Conservation (phyloP, 1,140 invertebrate genomes). For the Cardiocondyla obscurior region DNA sequence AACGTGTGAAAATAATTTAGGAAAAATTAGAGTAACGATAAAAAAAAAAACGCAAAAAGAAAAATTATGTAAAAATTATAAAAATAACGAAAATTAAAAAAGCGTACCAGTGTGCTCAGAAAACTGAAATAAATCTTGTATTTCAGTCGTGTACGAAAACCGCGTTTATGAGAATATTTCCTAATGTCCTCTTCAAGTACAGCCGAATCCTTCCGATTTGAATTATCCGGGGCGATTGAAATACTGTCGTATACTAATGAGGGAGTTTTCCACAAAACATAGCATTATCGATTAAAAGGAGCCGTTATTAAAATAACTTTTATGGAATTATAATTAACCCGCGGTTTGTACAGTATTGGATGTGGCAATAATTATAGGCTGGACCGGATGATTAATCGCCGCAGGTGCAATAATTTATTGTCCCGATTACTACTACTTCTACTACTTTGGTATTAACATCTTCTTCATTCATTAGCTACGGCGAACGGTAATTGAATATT, state of each 20-base stretch:
- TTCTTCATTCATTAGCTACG: constrained; percentile 55
- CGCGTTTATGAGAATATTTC: background rate
- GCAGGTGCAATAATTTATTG: constrained; percentile 68
- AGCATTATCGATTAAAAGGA: constrained; percentile 15
- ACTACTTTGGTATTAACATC: constrained; percentile 58
- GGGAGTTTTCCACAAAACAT: constrained; percentile 32
- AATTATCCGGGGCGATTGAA: constrained; percentile 9
- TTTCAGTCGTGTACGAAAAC: background rate
- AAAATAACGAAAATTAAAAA: background rate
- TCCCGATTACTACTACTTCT: constrained; percentile 50
- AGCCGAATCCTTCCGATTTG: background rate
- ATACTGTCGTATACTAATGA: constrained; percentile 14
- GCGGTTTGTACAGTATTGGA: constrained; percentile 19
- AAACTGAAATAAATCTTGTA: background rate
- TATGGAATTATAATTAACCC: constrained; percentile 61
- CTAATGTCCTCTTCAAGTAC: background rate
- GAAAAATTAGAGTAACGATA: background rate
- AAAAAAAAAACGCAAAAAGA: background rate
- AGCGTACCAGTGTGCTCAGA: background rate
- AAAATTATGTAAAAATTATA: background rate
- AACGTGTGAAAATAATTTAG: background rate
- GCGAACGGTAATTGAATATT: constrained; percentile 39
- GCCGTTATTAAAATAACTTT: constrained; percentile 43
- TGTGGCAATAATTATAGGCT: constrained; percentile 61
- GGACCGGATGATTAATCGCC: constrained; percentile 64